Conservation (phyloP, 1,140 invertebrate species). For the Caenorhabditis tropicalis region DNA sequence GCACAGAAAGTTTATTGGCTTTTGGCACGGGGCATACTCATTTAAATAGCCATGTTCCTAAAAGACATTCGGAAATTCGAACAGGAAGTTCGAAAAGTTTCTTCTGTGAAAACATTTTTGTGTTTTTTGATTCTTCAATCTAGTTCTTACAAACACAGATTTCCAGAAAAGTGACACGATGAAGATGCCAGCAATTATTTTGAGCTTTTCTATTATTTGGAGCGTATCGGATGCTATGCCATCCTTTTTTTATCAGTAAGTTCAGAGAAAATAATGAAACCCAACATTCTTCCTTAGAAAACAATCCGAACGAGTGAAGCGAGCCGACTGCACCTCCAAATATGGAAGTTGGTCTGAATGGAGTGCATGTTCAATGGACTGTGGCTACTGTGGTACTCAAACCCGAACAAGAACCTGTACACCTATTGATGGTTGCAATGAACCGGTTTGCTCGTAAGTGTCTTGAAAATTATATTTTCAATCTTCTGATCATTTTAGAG, state of each 20-base stretch:
- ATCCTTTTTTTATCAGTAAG: no score
- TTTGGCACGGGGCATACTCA: neutral
- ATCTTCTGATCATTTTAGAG: neutral
- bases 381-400: conserved; percentile 5
- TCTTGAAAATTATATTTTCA: neutral
- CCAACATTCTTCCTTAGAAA: neutral
- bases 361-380: neutral
- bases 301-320: neutral
- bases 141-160: neutral
- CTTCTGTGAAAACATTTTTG: neutral
- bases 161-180: no score
- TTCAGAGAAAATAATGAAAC: no score
- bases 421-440: neutral
- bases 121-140: neutral
- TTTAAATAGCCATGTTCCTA: neutral
- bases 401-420: neutral
- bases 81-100: neutral
- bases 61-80: neutral
- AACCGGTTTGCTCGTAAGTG: neutral
- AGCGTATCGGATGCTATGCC: no score
- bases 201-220: no score
- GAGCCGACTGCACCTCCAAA: neutral
- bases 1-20: neutral
- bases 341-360: neutral
- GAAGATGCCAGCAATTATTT: neutral